Conservation (phyloP, 2,113 vertebrate genomes). For the Ornithorhynchus anatinus region DNA sequence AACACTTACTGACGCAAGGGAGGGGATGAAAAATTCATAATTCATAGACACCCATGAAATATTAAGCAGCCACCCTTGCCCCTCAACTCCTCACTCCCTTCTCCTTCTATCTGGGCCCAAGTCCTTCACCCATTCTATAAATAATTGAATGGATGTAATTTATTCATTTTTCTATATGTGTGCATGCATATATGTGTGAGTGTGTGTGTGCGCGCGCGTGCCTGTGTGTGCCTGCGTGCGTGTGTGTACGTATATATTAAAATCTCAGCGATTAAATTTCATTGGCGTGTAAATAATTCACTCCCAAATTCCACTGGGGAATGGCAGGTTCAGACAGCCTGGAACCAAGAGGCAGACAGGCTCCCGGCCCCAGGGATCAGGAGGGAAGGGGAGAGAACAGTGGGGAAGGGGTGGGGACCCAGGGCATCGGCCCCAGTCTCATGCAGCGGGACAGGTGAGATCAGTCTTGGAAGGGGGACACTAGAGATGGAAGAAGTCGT, state of each 20-base stretch:
- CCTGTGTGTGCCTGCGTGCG: too few species aligned
- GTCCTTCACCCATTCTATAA: not conserved
- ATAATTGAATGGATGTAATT: not conserved
- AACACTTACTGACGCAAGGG: too few species aligned
- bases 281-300: not conserved
- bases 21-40: not conserved
- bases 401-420: accelerated
- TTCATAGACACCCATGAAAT: not conserved
- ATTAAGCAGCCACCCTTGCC: not conserved
- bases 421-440: too few species aligned
- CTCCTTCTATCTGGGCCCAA: not conserved
- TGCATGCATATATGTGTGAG: not conserved
- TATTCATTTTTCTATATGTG: not conserved
- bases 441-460: too few species aligned
- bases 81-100: not conserved
- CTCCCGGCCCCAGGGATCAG: accelerated
- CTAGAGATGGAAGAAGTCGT: too few species aligned
- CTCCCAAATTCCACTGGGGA: not conserved
- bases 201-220: not conserved
- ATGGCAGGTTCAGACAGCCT: too few species aligned
- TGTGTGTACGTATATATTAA: accelerated
- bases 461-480: too few species aligned
- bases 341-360: accelerated
- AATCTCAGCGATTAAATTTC: accelerated
- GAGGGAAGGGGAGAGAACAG: not conserved